Evolutionary conservation across 2,113 vertebrate species (phyloP).

Genomic region (Bos javanicus): DNA sequence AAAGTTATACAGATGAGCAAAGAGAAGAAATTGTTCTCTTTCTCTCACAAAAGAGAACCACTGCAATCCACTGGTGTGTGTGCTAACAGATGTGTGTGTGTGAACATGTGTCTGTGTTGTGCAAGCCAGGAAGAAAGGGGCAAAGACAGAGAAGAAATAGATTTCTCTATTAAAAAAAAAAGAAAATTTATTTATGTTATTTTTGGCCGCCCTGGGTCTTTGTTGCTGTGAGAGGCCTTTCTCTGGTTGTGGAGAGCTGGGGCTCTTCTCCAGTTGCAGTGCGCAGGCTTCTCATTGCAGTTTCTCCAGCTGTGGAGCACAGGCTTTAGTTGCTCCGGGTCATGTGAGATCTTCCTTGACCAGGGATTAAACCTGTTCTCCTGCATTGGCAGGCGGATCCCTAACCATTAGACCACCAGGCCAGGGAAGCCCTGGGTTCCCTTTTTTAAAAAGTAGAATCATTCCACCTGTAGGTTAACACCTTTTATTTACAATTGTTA

Average conservation of each 20-base stretch:
- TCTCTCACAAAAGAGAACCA: neutral
- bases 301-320: neutral
- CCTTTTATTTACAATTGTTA: neutral
- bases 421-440: neutral
- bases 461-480: neutral
- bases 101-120: neutral
- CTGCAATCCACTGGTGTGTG: neutral
- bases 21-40: neutral
- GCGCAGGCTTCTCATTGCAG: neutral
- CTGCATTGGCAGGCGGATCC: neutral
- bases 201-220: neutral
- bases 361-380: neutral
- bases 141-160: neutral
- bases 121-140: neutral
- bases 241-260: neutral
- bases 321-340: neutral
- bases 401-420: neutral
- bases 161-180: neutral
- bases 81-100: neutral
- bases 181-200: neutral
- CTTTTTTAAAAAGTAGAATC: neutral
- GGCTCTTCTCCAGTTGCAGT: neutral
- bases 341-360: neutral
- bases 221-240: neutral
- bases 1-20: conserved; percentile 5